Conservation (phyloP, 2,797 vertebrate species). For the Pteronotus mesoamericanus region DNA sequence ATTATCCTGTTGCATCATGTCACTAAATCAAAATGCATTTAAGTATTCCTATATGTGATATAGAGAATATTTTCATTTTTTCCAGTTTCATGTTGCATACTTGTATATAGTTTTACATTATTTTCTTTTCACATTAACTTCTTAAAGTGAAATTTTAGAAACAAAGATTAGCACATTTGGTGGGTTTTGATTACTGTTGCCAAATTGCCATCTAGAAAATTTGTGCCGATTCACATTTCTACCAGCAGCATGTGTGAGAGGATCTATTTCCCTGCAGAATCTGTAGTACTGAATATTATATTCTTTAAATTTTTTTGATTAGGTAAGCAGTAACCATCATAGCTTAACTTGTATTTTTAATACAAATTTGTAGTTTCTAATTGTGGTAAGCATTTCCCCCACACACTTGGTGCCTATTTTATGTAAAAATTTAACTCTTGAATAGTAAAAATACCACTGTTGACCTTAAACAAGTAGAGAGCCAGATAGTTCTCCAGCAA, state of each 20-base stretch:
- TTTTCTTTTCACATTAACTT: background rate
- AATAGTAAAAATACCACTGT: background rate
- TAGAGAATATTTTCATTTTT: background rate
- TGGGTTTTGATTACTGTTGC: background rate
- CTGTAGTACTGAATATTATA: background rate
- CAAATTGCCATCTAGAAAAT: background rate
- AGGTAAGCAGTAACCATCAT: background rate
- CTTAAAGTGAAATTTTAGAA: background rate
- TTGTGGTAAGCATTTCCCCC: background rate
- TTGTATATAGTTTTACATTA: background rate
- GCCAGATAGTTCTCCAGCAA: background rate
- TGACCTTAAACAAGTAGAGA: background rate
- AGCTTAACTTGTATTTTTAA: conserved; percentile 5
- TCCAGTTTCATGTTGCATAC: background rate
- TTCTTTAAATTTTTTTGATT: conserved; percentile 3
- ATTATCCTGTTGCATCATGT: background rate
- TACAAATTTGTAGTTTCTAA: background rate
- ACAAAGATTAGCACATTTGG: background rate
- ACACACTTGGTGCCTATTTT: background rate
- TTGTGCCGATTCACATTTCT: background rate
- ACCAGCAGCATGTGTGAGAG: background rate
- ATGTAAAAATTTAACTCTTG: background rate
- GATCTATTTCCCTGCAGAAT: background rate
- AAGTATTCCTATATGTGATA: background rate
- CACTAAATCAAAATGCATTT: background rate